phyloP scores from a whole-genome alignment of 2,797 vertebrate genomes.

The Bovichtus variegatus region DNA sequence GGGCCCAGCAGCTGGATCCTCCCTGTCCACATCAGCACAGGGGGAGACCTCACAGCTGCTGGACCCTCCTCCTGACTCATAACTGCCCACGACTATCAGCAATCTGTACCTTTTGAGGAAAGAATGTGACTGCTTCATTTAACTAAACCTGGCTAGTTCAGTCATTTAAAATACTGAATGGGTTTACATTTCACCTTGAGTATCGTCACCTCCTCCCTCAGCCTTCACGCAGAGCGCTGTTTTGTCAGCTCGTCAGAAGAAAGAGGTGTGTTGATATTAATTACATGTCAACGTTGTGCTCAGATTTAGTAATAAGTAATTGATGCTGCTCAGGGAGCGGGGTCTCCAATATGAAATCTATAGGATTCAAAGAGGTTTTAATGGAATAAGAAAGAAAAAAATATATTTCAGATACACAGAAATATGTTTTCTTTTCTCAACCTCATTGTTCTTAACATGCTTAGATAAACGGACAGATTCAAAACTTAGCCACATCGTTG shows the following conservation, averaged over 20 bases:
- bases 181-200: conserved; percentile 8
- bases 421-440: background rate
- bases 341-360: background rate
- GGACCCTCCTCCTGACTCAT: conserved; percentile 52
- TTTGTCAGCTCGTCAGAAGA: conserved; percentile 35
- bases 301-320: conserved; percentile 16
- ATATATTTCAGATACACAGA: background rate
- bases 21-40: conserved; percentile 37
- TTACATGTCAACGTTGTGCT: conserved; percentile 27
- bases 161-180: conserved; percentile 33
- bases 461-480: background rate
- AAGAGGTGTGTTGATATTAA: conserved; percentile 29
- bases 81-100: conserved; percentile 2
- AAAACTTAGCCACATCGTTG: background rate
- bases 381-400: background rate
- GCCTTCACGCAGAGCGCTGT: conserved; percentile 22
- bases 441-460: background rate
- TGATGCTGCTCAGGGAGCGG: background rate
- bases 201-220: conserved; percentile 9
- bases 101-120: conserved; percentile 12
- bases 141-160: conserved; percentile 16
- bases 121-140: conserved; percentile 21
- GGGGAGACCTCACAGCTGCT: conserved; percentile 46
- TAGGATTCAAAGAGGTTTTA: background rate
- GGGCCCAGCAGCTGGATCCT: conserved; percentile 35